Conservation (phyloP, 2,888 invertebrate species). For the Oscheius sp. region DNA sequence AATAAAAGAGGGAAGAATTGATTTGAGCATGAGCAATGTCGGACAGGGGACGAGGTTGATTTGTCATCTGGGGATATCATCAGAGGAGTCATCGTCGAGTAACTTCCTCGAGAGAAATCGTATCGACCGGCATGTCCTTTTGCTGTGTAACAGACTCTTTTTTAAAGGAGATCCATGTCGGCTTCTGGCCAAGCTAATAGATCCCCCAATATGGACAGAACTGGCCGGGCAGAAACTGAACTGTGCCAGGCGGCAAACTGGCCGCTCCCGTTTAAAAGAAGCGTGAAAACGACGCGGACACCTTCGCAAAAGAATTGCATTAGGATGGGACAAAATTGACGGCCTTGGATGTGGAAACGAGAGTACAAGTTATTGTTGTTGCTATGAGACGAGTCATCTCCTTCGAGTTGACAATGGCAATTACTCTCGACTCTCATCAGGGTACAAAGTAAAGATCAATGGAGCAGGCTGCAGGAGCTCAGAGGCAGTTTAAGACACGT, state of each 20-base stretch:
- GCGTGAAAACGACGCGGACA: conserved; percentile 22
- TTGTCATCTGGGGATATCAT: neutral
- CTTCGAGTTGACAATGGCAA: conserved; percentile 5
- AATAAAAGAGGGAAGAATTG: neutral
- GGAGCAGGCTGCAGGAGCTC: conserved; percentile 1
- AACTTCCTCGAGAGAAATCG: too few species aligned
- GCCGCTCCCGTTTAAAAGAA: conserved; percentile 19
- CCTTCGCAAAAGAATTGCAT: conserved; percentile 16
- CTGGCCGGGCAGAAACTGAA: conserved; percentile 15
- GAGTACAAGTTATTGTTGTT: neutral
- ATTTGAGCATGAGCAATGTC: neutral
- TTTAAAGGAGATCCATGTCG: too few species aligned
- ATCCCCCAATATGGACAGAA: neutral
- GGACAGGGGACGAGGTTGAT: neutral
- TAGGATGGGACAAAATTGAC: neutral
- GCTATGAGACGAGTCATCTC: neutral
- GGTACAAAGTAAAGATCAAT: conserved; percentile 20
- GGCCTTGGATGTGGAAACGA: neutral
- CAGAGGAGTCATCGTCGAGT: too few species aligned
- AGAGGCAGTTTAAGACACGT: conserved; percentile 28
- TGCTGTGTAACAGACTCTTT: too few species aligned
- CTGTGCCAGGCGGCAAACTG: conserved; percentile 5
- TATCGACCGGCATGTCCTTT: too few species aligned
- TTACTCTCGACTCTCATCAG: neutral
- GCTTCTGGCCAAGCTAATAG: too few species aligned